Conservation (phyloP, 92 coral and sea anemone genomes). For the Epizoanthus illoricatus region DNA sequence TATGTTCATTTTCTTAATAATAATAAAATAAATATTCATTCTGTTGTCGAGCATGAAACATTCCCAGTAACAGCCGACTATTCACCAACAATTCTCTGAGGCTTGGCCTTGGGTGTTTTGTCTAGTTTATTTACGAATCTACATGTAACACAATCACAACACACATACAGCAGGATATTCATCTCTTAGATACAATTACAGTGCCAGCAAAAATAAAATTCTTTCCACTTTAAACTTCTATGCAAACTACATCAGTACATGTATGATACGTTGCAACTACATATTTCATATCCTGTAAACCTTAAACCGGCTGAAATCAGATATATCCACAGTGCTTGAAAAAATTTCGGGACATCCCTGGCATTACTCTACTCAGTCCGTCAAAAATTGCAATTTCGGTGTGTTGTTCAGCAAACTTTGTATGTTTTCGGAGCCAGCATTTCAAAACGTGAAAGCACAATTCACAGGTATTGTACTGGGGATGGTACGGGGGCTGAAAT, state of each 20-base stretch:
- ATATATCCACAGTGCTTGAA: slow-evolving; percentile 54
- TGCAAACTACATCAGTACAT: not conserved
- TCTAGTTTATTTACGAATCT: too few relatives aligned
- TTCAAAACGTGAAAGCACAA: slow-evolving; percentile 30
- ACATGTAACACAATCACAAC: too few relatives aligned
- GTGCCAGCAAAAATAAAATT: too few relatives aligned
- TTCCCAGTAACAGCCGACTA: too few relatives aligned
- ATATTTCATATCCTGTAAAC: not conserved
- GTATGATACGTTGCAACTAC: not conserved
- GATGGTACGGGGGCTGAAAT: slow-evolving; percentile 51
- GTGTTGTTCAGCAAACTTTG: slow-evolving; percentile 41
- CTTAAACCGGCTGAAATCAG: not conserved
- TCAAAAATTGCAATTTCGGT: slow-evolving; percentile 49
- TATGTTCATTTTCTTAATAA: too few relatives aligned
- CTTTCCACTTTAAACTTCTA: not conserved
- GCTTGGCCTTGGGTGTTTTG: too few relatives aligned
- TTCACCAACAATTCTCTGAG: too few relatives aligned
- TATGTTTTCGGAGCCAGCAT: slow-evolving; percentile 33
- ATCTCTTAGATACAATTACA: too few relatives aligned
- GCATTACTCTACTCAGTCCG: slow-evolving; percentile 38
- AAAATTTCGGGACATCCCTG: slow-evolving; percentile 42
- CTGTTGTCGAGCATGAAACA: too few relatives aligned
- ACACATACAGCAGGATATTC: too few relatives aligned
- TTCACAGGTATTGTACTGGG: slow-evolving; percentile 49
- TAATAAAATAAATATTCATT: too few relatives aligned